Evolutionary conservation across 2,113 vertebrate genomes (phyloP), one percentile per base, ranked within the genome.

Genomic region (Ageneiosus marmoratus): DNA sequence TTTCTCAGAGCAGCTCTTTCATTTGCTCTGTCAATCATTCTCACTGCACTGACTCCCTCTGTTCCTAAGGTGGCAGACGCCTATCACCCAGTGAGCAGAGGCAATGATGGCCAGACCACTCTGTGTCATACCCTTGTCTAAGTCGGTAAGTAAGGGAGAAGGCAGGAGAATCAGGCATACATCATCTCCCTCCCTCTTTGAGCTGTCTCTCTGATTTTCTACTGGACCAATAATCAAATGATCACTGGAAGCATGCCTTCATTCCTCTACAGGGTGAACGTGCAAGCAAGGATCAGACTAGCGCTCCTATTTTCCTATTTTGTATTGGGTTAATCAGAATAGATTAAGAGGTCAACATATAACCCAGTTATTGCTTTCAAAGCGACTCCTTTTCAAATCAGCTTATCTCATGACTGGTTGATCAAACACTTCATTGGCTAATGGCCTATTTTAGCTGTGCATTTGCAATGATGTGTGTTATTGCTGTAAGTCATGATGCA

Each of bases 41-140:
- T 10, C n/a, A 51, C 27, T 74, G 29, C 48, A 51, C 72, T 6
- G 9, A 29, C 27, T 51, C 48, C 27, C 15, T 74, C 32, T 46
- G 6, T 51, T 8, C 84, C 86, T 86, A 90, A 99, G 97, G 73
- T 99, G 98, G 97, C 98, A 98, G 89, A 93, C 94, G 88, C 93
- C 97, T 0, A 99, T 99, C 91, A 95, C 94, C 77, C 95, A 93
- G 89, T 95, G 95, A 93, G 96, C 96, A 7, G 95, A 95, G 0
- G 93, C 95, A 4, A 95, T 96, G 84, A 98, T 98, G 91, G 94
- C 94, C 84, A 96, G 95, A 56, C 91, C 93, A 81, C 93, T 94
- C 86, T 94, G 90, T 41, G 89, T 95, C 41, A 96, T 97, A 85
- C 93, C 95, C 0, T 90, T 97, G 69, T 95, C 95, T 27, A 94